Evolutionary conservation across 1,140 invertebrate genomes (phyloP).

Genomic region (Rhopalosiphum padi): DNA sequence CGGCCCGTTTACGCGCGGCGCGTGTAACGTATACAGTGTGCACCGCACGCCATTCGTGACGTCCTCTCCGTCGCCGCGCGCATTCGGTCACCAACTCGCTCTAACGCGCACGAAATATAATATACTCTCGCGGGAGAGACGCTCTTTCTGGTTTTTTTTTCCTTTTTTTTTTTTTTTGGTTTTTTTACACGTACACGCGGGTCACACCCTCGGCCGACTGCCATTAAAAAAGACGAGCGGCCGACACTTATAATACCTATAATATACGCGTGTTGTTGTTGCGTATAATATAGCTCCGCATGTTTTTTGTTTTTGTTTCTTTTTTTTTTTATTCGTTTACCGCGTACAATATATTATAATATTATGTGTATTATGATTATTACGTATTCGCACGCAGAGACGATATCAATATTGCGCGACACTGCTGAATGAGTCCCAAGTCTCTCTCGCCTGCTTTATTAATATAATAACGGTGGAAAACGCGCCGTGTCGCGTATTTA

Average conservation of each 20-base stretch:
- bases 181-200: not conserved
- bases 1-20: not conserved
- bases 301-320: not conserved
- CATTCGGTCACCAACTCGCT: not conserved
- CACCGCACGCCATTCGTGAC: slow-evolving; percentile 18
- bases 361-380: not conserved
- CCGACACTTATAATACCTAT: not conserved
- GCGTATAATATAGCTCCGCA: not conserved
- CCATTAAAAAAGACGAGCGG: not conserved
- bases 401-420: not conserved
- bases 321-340: not conserved
- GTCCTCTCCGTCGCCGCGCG: too few species aligned
- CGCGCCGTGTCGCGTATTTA: not conserved
- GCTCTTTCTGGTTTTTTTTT: not conserved
- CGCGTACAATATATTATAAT: not conserved
- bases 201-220: slow-evolving; percentile 7
- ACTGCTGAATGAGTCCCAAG: not conserved
- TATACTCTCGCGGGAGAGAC: not conserved
- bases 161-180: not conserved
- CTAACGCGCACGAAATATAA: not conserved
- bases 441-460: too few species aligned
- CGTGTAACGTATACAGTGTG: not conserved
- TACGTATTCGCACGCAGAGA: not conserved
- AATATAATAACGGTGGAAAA: not conserved
- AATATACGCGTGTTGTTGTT: not conserved